A percentile compares a stretch with the other conserved stretches of the same genome.
Evolutionary conservation across 2,113 vertebrate species (phyloP).

Genomic region (Callithrix jacchus): DNA sequence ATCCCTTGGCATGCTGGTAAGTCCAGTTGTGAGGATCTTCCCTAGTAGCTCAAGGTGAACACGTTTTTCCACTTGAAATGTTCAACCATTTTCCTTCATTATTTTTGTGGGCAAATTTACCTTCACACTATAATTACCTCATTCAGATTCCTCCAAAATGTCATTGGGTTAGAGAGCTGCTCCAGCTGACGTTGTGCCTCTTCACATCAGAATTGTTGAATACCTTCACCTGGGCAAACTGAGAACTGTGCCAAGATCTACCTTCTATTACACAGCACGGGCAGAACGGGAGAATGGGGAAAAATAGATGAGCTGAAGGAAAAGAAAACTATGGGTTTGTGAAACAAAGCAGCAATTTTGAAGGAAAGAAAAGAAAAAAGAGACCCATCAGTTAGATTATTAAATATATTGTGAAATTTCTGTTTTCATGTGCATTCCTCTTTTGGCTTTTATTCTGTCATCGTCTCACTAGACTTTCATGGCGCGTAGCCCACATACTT

Average conservation of each 20-base stretch:
- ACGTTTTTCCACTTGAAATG: background rate
- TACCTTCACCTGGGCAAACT: constrained; percentile 35
- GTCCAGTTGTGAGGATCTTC: background rate
- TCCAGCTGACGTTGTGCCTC: constrained; percentile 59
- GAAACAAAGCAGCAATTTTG: too few relatives aligned
- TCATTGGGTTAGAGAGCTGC: constrained; percentile 73
- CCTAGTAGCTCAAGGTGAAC: background rate
- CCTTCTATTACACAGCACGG: constrained; percentile 13
- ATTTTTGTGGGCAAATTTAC: constrained; percentile 56
- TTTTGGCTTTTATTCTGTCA: too few relatives aligned
- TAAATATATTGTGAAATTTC: too few relatives aligned
- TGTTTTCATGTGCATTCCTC: too few relatives aligned
- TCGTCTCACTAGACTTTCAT: too few relatives aligned
- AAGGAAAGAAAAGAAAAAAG: too few relatives aligned
- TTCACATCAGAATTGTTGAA: constrained; percentile 54
- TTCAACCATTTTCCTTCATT: background rate
- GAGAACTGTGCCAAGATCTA: constrained; percentile 17
- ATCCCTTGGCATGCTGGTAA: background rate
- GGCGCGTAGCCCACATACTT: background rate
- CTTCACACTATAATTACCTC: constrained; percentile 70
- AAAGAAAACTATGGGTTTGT: too few relatives aligned
- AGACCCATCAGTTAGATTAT: too few relatives aligned
- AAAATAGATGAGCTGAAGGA: too few relatives aligned
- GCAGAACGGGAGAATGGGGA: background rate
- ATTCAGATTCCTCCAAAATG: constrained; percentile 74